Evolutionary conservation across 2,797 vertebrate species (phyloP).

Genomic region (Rallus crepitans): DNA sequence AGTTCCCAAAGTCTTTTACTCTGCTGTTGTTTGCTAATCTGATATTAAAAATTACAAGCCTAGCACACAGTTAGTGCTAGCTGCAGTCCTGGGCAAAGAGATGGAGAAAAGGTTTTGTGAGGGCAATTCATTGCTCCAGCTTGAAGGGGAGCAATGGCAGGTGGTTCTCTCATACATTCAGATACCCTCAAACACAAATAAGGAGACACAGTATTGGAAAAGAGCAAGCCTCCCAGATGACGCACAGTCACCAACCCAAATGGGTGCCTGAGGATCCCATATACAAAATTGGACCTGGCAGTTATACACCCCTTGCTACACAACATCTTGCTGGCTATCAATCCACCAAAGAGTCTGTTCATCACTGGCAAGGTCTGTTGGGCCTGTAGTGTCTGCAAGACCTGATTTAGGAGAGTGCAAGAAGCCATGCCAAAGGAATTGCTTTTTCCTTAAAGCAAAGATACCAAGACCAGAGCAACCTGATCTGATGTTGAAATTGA

Average conservation of each 20-base stretch:
- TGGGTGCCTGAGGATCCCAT: neutral
- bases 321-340: neutral
- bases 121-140: neutral
- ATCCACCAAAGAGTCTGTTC: neutral
- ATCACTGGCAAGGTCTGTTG: neutral
- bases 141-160: neutral
- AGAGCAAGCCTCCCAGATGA: rapidly evolving
- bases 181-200: neutral
- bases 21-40: neutral
- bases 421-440: neutral
- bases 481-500: neutral
- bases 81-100: neutral
- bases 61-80: neutral
- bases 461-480: neutral
- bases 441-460: neutral
- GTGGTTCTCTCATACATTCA: neutral
- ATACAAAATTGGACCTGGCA: neutral
- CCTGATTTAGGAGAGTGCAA: neutral
- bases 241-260: neutral
- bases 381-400: neutral
- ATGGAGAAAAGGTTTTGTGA: neutral
- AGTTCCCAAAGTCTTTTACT: slow-evolving; percentile 6
- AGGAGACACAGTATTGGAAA: neutral
- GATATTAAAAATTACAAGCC: slow-evolving; percentile 38
- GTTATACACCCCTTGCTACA: neutral